These are phyloP conservation scores for Pogonognathellus flavescens DNA, from an alignment of 1,140 invertebrate genomes.

Conservation along the genomic window DNA sequence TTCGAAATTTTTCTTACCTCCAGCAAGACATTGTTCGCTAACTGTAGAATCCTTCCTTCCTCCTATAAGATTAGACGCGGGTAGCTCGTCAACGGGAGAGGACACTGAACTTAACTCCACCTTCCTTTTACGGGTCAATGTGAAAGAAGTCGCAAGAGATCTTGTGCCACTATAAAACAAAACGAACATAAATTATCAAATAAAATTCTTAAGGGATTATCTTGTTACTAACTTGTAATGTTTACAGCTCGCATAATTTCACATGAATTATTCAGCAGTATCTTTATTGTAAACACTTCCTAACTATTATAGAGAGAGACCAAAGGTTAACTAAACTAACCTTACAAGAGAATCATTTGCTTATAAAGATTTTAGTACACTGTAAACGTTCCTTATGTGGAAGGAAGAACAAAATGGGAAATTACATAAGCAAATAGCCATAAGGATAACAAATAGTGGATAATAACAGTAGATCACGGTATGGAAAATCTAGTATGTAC, in stretches of 20 bases:
- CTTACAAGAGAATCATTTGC: too few species aligned
- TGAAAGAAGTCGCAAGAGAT: constrained; percentile 68
- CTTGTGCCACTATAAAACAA: constrained; percentile 51
- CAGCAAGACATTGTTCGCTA: constrained; percentile 65
- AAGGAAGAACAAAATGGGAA: neutral
- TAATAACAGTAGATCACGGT: constrained; percentile 38
- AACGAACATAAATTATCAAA: constrained; percentile 22
- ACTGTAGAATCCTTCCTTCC: constrained; percentile 58
- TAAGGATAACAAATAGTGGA: neutral
- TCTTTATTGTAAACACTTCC: too few species aligned
- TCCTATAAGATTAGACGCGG: constrained; percentile 41
- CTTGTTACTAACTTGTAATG: neutral
- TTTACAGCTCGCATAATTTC: constrained; percentile 5
- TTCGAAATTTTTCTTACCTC: neutral
- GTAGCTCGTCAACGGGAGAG: constrained; percentile 67
- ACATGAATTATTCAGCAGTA: too few species aligned
- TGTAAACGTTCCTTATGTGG: neutral
- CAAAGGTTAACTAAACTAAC: too few species aligned
- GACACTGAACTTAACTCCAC: constrained; percentile 70
- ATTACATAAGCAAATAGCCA: neutral
- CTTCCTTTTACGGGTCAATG: constrained; percentile 71
- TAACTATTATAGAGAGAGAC: too few species aligned
- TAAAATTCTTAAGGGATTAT: neutral
- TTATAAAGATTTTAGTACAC: neutral
- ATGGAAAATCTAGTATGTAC: neutral